Percentiles rank a stretch among this genome's conserved stretches.
These are phyloP conservation scores for Sebastes taczanowskii DNA, from an alignment of 2,797 vertebrate genomes.

Conservation along the genomic window DNA sequence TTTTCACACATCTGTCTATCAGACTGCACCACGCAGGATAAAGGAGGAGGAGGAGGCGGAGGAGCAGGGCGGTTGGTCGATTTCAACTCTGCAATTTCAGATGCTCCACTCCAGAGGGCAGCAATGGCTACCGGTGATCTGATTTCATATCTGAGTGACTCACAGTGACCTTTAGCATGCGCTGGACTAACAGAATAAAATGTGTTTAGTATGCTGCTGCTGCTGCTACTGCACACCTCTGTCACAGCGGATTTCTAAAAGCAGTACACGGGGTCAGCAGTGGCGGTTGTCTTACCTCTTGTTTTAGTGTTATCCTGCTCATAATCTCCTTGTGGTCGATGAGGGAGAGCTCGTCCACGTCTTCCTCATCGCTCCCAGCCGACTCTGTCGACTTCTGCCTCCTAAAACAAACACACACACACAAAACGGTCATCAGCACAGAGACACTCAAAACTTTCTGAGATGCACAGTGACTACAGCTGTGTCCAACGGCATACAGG, in stretches of 20 bases:
- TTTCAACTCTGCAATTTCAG: constrained; percentile 37
- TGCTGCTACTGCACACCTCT: constrained; percentile 8
- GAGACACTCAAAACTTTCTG: neutral
- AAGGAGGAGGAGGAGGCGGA: neutral
- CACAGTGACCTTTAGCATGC: constrained; percentile 41
- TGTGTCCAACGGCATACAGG: neutral
- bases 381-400: constrained; percentile 74
- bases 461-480: neutral
- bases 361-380: constrained; percentile 80
- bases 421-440: neutral
- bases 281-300: constrained; percentile 83
- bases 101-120: constrained; percentile 64
- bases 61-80: constrained; percentile 18
- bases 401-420: constrained; percentile 41
- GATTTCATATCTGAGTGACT: constrained; percentile 49
- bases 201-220: constrained; percentile 16
- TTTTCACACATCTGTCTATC: constrained; percentile 66
- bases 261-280: neutral
- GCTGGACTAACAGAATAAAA: constrained; percentile 28
- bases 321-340: constrained; percentile 97
- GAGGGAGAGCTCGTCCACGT: constrained; percentile 94
- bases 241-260: constrained; percentile 15
- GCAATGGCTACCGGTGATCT: constrained; percentile 38
- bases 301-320: constrained; percentile 93
- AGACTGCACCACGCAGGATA: constrained; percentile 74